Conservation (phyloP, 1,140 invertebrate species). For the Hermatobates lingyangjiaoensis region DNA sequence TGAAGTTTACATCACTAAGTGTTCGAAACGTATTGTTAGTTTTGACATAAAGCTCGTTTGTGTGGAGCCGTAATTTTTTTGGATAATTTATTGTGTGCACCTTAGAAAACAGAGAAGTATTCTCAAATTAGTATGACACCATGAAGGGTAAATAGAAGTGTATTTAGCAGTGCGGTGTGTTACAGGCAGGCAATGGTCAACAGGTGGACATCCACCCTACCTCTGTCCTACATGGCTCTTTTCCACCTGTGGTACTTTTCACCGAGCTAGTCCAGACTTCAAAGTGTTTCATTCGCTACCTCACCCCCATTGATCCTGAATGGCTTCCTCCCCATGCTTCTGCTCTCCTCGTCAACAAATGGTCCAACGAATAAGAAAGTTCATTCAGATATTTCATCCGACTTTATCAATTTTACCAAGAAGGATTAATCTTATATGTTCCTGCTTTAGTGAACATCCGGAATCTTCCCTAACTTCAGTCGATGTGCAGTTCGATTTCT, state of each 20-base stretch:
- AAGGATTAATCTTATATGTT: no score
- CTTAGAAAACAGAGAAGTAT: background rate
- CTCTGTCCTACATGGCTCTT: conserved; percentile 49
- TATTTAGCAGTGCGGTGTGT: conserved; percentile 3
- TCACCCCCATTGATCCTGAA: no score
- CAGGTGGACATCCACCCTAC: conserved; percentile 65
- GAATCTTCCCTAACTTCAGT: no score
- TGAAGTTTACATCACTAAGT: background rate
- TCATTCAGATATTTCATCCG: no score
- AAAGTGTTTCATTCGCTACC: no score
- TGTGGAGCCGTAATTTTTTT: background rate
- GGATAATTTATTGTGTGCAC: background rate
- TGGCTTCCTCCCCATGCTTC: no score
- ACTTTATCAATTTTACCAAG: no score
- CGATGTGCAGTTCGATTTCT: no score
- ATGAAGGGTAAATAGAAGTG: background rate
- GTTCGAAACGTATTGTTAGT: background rate
- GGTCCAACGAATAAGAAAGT: no score
- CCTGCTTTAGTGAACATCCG: no score
- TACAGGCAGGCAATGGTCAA: conserved; percentile 41
- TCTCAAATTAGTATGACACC: background rate
- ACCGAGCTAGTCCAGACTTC: no score
- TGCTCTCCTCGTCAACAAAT: no score
- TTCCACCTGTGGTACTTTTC: conserved; percentile 65
- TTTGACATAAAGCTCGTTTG: background rate